Base-by-base conservation (phyloP, 2,888 invertebrate genomes). In the Melipona bicolor region DNA sequence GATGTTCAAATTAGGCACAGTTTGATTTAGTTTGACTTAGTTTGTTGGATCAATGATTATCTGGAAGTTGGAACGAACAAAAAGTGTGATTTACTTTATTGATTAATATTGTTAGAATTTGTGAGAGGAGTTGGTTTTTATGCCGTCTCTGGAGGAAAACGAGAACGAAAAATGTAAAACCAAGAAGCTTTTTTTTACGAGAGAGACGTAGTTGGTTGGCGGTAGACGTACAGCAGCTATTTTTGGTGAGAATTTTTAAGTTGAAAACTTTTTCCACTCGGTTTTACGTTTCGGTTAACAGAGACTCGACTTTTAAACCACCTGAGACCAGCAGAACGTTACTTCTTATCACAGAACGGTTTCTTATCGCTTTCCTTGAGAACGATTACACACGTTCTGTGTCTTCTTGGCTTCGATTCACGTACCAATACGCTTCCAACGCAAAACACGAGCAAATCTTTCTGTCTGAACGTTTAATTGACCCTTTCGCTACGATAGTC, bases 261-360 rank as follows among this genome's bases (percentile, higher is more conserved):
- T 27, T 24, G 21, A 9, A 24, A 56, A 70, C 19, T 43, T 71
- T 19, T 24, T 43, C 13, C 32, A 59, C 36, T 36, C 24, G 64
- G 64, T 52, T n/a, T 2, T 52, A 73, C 17, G 64, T 24, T 52
- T 24, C 11, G 11, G 17, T 49, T 49, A 49, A 64, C 50, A 52
- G 24, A 17, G 32, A 64, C 50, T 52, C 13, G n/a, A 62, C 32
- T 64, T 64, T 64, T n/a, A 19, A 36, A 43, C 64, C 73, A 74
- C 64, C 73, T 74, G 62, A 64, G 73, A 52, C 64, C 62, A n/a
- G 61, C 36, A n/a, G 43, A 36, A 24, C 4, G 43, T 59, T 43
- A 43, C 43, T 43, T 9, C 43, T 43, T 43, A 43, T 43, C 43
- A 43, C 43, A 9, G 11, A 1, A 43, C 43, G 43, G 11, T 9